Base-by-base conservation (phyloP, 2,888 invertebrate genomes). In the Coremacera marginata region DNA sequence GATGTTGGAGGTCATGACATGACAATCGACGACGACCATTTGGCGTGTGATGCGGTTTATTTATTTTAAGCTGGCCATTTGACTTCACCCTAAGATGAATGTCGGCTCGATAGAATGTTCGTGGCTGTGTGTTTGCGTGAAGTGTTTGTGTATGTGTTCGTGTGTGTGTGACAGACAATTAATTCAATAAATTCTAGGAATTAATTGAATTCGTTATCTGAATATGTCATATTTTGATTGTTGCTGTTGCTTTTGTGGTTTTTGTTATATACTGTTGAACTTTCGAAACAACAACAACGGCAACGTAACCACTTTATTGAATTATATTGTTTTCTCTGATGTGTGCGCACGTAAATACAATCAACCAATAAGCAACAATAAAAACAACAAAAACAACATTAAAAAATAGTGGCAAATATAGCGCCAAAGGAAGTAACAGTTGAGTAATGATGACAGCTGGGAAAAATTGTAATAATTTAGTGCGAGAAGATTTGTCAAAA, bases 391-490 rank as follows among this genome's bases (percentile, higher is more conserved):
- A 1, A 34, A 27, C 34, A 34, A 44, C 14, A 44, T 37, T n/a
- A 8, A 22, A 9, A 57, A 7, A 37, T 37, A 37, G n/a, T n/a
- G 44, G 44, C 44, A 44, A 44, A 44, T 44, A 44, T n/a, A n/a
- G 8, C 31, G 63, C 22, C 63, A 3, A 8, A 14, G 27, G n/a
- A 19, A 16, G 19, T 27, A 65, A 8, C 31, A 37, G 76, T 80
- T 80, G 81, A 81, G 81, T 81, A 80, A 81, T 81, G 81, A 79
- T 81, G 81, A 81, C 81, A 81, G 77, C 77, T 73, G 76, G 57
- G 78, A 77, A 81, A 76, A 60, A 60, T 22, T 60, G 57, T 22
- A 27, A 22, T 27, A 60, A 60, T 60, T 9, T 9, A 27, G 57
- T 27, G 25, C 11, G 19, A 22, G 57, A 25, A 14, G 25, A 60